Conservation (phyloP, 1,140 invertebrate genomes). For the Potamilus streckersoni region DNA sequence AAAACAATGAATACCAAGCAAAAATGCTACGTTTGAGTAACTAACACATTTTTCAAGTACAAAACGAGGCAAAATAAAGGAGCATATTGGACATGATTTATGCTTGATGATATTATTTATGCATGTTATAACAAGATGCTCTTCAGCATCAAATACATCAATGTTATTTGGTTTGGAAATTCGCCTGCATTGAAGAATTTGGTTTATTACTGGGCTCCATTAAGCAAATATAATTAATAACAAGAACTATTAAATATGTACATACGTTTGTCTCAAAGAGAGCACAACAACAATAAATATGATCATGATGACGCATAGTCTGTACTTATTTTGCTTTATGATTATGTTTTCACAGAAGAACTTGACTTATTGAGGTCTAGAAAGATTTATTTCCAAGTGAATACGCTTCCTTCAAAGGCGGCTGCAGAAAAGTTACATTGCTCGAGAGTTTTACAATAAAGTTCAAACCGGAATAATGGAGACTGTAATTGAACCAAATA, state of each 20-base stretch:
- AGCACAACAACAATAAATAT: slow-evolving; percentile 10
- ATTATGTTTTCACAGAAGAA: not conserved
- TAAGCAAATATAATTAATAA: not conserved
- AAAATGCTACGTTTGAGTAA: not conserved
- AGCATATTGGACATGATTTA: not conserved
- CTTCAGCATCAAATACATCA: too few relatives aligned
- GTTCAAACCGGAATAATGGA: slow-evolving; percentile 12
- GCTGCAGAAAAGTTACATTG: slow-evolving; percentile 15
- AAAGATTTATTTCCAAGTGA: slow-evolving; percentile 4
- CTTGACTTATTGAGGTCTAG: slow-evolving; percentile 2
- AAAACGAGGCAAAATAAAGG: not conserved
- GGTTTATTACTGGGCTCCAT: too few relatives aligned
- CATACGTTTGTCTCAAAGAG: not conserved
- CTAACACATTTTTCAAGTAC: slow-evolving; percentile 1
- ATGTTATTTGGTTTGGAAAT: too few relatives aligned
- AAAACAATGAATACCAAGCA: too few relatives aligned
- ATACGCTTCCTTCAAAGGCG: slow-evolving; percentile 16
- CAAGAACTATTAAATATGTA: not conserved
- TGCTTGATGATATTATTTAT: slow-evolving; percentile 7
- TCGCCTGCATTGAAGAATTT: too few relatives aligned
- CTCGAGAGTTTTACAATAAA: slow-evolving; percentile 10
- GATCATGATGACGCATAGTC: too few relatives aligned
- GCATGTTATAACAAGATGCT: too few relatives aligned
- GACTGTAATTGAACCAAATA: slow-evolving; percentile 3
- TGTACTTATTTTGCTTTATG: slow-evolving; percentile 7